Evolutionary conservation across 1,140 invertebrate species (phyloP), one percentile per base, ranked within the genome.

Genomic region (Periplaneta americana): DNA sequence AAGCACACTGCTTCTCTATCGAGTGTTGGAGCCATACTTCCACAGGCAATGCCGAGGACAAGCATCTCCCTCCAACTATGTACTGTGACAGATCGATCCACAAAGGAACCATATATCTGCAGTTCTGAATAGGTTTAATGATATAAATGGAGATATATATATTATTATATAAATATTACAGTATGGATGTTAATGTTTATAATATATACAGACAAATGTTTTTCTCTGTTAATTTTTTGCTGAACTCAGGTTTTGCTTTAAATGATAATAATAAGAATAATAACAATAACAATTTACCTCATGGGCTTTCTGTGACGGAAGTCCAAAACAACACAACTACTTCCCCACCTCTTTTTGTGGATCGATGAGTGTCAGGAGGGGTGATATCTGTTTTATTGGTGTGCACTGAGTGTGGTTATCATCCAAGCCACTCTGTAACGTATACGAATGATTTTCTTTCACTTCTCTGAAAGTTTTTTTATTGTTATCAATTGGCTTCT

Each of bases 211-310:
- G 34, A 80, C 66, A 75, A 80, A 57, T 57, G 32, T 80, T 80
- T 80, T 75, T 80, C 80, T 80, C 48, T 80, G 48, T 66, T 66
- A 66, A n/a, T 80, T 57, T 34, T 80, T 80, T 80, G 74, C 80
- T 75, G 36, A 66, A 75, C 80, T 80, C 80, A 80, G 80, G 80
- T 80, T 80, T 80, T 80, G 80, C 80, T 80, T 80, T 80, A 66
- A 80, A 80, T 75, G 75, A 57, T 33, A 79, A n/a, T 76, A 35
- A 35, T 76, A 35, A 78, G 35, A 36, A 34, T n/a, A 78, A 78
- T 36, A 75, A 75, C 33, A 31, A 75, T 32, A n/a, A 31, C 74
- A 75, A 75, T 75, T 78, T 80, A 66, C 48, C 77, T 78, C 77
- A 78, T 48, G 39, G 28, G 77, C 36, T 32, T 78, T 66, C 48